Evolutionary conservation across 2,888 invertebrate genomes (phyloP).

Genomic region (Galeopsomyia nigrocyanea): DNA sequence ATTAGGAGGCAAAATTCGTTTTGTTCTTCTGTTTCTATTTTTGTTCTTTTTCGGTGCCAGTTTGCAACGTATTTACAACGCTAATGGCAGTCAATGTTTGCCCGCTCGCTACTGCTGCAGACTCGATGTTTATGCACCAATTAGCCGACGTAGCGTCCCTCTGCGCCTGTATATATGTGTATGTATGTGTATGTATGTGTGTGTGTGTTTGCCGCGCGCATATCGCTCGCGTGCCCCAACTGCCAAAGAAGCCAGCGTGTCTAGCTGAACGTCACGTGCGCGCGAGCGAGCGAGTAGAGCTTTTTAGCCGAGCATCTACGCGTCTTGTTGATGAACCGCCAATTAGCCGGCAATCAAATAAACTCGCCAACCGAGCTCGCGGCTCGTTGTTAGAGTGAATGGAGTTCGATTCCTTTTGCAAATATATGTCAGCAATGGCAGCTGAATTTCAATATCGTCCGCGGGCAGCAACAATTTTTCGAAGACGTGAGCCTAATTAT

Average conservation of each 20-base stretch:
- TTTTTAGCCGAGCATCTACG: no score
- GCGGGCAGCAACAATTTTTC: no score
- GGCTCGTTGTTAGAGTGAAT: no score
- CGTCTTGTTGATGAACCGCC: no score
- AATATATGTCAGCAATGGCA: no score
- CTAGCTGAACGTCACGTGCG: neutral
- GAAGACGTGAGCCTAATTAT: neutral
- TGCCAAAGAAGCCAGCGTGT: constrained; percentile 9
- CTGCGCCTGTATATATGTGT: neutral
- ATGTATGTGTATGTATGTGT: neutral
- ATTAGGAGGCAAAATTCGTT: neutral
- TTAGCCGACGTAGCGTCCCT: constrained; percentile 53
- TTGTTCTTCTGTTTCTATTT: no score
- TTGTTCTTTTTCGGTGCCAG: no score
- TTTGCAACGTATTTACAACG: constrained; percentile 42
- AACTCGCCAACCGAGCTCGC: no score
- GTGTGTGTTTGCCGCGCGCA: constrained; percentile 9
- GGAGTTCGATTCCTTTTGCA: no score
- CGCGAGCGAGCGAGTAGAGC: neutral
- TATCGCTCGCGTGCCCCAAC: constrained; percentile 22
- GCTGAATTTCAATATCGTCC: no score
- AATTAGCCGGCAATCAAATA: no score
- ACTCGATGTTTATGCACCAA: constrained; percentile 64
- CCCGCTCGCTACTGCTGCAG: constrained; percentile 53
- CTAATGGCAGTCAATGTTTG: constrained; percentile 65